Percentiles rank a stretch among this genome's conserved stretches.
Conservation (phyloP, 2,113 vertebrate species). For the Alethe castanea region DNA sequence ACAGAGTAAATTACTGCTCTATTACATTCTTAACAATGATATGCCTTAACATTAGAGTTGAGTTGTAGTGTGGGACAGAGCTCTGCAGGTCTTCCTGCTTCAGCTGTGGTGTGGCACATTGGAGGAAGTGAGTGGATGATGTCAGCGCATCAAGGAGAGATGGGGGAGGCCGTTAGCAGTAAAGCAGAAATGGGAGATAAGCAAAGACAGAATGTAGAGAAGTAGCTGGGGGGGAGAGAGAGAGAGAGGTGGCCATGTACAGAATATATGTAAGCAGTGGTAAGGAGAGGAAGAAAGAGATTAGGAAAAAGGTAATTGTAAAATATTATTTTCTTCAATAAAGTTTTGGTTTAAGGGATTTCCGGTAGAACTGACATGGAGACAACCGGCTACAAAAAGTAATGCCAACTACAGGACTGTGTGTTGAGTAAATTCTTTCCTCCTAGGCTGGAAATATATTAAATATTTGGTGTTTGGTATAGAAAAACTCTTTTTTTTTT, state of each 20-base stretch:
- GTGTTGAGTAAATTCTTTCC: background rate
- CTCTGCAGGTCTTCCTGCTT: background rate
- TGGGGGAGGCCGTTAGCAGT: background rate
- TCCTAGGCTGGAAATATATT: background rate
- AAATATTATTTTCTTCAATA: background rate
- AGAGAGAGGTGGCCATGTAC: background rate
- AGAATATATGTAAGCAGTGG: background rate
- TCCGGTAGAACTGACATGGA: background rate
- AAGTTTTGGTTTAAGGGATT: background rate
- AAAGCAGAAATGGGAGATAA: background rate
- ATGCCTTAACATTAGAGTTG: background rate
- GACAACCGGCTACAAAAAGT: background rate
- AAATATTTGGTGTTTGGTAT: background rate
- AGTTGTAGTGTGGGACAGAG: background rate
- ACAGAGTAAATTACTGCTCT: background rate
- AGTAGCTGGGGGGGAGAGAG: background rate
- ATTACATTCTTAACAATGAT: background rate
- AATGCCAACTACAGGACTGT: background rate
- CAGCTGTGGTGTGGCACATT: accelerated
- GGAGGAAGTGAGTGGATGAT: background rate
- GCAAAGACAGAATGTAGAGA: background rate
- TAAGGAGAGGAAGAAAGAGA: background rate
- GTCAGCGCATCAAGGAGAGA: background rate
- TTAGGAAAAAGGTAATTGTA: background rate
- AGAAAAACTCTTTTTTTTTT: background rate